Conservation (phyloP, 2,888 invertebrate genomes). For the Seira sanloemensis region DNA sequence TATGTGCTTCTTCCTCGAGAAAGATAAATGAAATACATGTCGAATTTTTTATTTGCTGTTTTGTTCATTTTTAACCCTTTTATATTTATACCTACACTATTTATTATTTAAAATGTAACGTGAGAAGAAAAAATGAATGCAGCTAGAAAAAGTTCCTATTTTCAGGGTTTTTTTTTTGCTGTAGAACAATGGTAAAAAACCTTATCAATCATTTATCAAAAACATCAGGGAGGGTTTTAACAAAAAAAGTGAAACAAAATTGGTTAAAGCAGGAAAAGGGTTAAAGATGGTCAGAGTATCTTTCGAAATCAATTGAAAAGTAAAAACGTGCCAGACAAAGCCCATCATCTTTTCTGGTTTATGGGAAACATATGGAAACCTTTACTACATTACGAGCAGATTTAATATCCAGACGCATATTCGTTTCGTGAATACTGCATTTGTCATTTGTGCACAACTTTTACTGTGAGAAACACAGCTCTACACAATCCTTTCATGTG, state of each 20-base stretch:
- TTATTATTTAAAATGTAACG: background rate
- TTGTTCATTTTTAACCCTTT: background rate
- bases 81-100: background rate
- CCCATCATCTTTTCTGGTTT: background rate
- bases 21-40: background rate
- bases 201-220: conserved; percentile 14
- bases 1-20: background rate
- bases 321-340: background rate
- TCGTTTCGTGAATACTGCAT: no score
- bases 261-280: conserved; percentile 58
- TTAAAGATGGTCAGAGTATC: conserved; percentile 29
- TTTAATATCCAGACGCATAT: no score
- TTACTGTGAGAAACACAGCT: no score
- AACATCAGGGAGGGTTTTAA: conserved; percentile 34
- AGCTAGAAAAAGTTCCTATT: no score
- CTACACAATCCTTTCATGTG: no score
- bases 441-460: no score
- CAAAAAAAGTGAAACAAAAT: conserved; percentile 44
- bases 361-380: background rate
- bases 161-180: background rate
- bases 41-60: background rate
- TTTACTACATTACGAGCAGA: no score
- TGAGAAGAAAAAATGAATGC: background rate
- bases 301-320: background rate
- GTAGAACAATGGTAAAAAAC: background rate